phyloP scores from a whole-genome alignment of 2,113 vertebrate species.

The Nycticorax nycticorax region DNA sequence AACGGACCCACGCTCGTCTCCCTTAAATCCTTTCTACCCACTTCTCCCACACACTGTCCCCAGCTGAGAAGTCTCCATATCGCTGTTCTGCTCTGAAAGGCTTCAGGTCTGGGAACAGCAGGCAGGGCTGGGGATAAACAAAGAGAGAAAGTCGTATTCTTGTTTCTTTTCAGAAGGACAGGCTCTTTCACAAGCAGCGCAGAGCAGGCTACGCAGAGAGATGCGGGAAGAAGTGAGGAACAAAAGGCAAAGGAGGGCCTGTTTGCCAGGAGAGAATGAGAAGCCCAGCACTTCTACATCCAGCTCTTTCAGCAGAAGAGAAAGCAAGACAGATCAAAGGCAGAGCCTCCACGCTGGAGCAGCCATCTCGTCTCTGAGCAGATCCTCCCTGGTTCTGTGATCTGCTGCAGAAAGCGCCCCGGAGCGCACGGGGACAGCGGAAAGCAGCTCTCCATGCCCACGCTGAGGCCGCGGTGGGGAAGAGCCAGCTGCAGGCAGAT shows the following conservation, averaged over 20 bases:
- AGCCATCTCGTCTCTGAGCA: not conserved
- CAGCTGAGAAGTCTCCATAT: not conserved
- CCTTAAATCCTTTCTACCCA: too few relatives aligned
- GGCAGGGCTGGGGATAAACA: not conserved
- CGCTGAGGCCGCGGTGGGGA: accelerated
- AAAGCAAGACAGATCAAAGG: not conserved
- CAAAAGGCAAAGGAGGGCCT: not conserved
- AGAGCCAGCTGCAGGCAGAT: not conserved
- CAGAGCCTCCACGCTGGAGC: not conserved
- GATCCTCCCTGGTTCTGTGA: not conserved
- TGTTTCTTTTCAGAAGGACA: not conserved
- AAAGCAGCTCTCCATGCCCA: not conserved
- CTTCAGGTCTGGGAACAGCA: not conserved
- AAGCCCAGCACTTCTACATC: not conserved
- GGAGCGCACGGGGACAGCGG: not conserved
- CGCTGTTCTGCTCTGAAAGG: not conserved
- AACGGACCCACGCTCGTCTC: accelerated
- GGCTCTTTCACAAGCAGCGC: not conserved
- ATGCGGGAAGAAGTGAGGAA: not conserved
- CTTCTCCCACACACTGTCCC: not conserved
- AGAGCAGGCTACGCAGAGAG: not conserved
- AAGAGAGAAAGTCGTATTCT: not conserved
- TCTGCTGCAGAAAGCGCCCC: not conserved
- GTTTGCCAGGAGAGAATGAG: not conserved
- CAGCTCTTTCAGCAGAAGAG: not conserved